phyloP scores from a whole-genome alignment of 2,113 vertebrate species.

The Trinectes maculatus region DNA sequence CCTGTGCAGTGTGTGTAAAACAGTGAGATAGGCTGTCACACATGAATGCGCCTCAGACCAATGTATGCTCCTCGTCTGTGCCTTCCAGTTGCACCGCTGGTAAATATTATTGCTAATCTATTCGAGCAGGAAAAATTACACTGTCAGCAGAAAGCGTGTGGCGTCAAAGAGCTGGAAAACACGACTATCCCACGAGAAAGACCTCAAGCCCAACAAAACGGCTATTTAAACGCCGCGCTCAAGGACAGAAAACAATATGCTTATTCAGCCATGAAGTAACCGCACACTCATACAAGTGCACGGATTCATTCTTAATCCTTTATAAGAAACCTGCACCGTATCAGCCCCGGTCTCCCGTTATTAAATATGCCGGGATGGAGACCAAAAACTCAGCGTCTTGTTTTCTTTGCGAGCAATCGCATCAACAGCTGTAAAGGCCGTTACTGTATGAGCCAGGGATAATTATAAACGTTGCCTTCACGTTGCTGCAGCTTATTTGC shows the following conservation, averaged over 20 bases:
- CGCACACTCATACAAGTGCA: conserved; percentile 16
- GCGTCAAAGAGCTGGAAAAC: conserved; percentile 15
- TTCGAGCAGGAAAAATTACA: conserved; percentile 27
- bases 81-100: conserved; percentile 17
- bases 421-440: conserved; percentile 64
- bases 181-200: conserved; percentile 26
- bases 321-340: conserved; percentile 25
- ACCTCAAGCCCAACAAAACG: conserved; percentile 16
- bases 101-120: conserved; percentile 23
- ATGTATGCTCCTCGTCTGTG: conserved; percentile 42
- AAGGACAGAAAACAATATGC: conserved; percentile 26
- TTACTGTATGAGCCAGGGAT: conserved; percentile 57
- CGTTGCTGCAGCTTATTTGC: conserved; percentile 64
- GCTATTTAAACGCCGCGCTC: conserved; percentile 9
- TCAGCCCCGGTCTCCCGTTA: conserved; percentile 40
- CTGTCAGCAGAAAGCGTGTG: conserved; percentile 24
- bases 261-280: conserved; percentile 19
- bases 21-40: conserved; percentile 30
- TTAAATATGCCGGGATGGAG: conserved; percentile 28
- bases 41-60: conserved; percentile 30
- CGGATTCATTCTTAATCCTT: conserved; percentile 38
- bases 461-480: conserved; percentile 77
- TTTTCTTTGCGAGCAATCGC: conserved; percentile 69
- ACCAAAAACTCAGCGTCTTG: conserved; percentile 41
- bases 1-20: conserved; percentile 26